phyloP scores from a whole-genome alignment of 2,797 vertebrate species.

The Acanthiza pusilla region DNA sequence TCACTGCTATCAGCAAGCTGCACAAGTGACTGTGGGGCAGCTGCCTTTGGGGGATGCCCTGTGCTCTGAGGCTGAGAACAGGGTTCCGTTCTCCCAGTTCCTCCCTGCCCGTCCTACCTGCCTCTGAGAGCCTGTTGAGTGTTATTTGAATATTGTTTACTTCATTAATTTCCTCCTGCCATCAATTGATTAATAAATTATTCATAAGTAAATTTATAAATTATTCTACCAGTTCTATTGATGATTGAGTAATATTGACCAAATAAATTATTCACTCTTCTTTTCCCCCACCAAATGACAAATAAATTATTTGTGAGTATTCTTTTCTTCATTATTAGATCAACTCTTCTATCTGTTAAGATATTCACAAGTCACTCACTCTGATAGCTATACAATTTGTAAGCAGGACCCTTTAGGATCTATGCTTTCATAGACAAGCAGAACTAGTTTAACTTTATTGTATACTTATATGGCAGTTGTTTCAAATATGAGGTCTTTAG shows the following conservation, averaged over 20 bases:
- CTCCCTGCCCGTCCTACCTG: not conserved
- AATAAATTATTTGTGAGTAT: slow-evolving; percentile 55
- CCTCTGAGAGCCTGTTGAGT: not conserved
- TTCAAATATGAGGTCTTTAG: not conserved
- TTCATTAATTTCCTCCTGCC: slow-evolving; percentile 35
- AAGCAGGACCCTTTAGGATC: not conserved
- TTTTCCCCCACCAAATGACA: not conserved
- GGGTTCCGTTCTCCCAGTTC: not conserved
- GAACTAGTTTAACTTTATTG: not conserved
- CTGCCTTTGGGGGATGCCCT: not conserved
- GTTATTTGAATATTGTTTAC: slow-evolving; percentile 19
- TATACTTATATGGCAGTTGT: not conserved
- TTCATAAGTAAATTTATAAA: slow-evolving; percentile 56
- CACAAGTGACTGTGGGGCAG: not conserved
- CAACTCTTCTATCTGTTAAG: not conserved
- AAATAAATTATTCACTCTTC: slow-evolving; percentile 53
- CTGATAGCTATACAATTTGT: not conserved
- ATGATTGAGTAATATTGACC: slow-evolving; percentile 44
- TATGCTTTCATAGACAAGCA: not conserved
- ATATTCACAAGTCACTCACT: not conserved
- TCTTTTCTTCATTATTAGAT: slow-evolving; percentile 3
- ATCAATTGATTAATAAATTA: slow-evolving; percentile 43
- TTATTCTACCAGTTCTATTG: slow-evolving; percentile 50
- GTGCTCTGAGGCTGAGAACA: not conserved
- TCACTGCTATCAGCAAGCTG: not conserved